Conservation (phyloP, 1,140 invertebrate genomes). For the Dinothrombium tinctorium region DNA sequence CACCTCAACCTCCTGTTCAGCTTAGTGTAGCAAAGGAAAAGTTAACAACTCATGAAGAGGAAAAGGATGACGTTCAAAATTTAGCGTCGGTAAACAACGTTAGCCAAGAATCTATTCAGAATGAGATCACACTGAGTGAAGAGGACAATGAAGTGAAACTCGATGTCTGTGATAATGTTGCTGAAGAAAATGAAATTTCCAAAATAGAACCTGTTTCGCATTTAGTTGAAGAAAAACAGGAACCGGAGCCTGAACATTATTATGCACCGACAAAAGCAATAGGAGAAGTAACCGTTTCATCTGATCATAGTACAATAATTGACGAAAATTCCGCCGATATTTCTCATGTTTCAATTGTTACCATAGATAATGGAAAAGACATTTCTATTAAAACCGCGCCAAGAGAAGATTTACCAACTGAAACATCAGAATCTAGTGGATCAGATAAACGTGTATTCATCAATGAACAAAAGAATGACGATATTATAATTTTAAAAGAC, state of each 20-base stretch:
- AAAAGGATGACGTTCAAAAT: not conserved
- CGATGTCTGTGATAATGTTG: not conserved
- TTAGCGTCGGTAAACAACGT: not conserved
- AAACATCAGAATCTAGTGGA: not conserved
- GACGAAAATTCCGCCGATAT: slow-evolving; percentile 27
- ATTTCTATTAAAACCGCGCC: slow-evolving; percentile 8
- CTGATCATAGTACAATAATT: slow-evolving; percentile 15
- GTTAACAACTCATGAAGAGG: not conserved
- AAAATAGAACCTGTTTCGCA: too few species aligned
- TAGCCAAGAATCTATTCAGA: not conserved
- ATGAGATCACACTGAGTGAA: not conserved
- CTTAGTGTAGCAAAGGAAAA: not conserved
- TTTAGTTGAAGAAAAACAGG: too few species aligned
- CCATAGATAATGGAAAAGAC: slow-evolving; percentile 30
- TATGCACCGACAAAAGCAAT: not conserved
- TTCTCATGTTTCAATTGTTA: slow-evolving; percentile 68
- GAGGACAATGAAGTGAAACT: not conserved
- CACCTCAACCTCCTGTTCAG: slow-evolving; percentile 10
- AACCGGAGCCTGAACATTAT: too few species aligned
- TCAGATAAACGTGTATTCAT: not conserved
- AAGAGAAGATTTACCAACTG: too few species aligned
- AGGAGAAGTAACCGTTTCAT: slow-evolving; percentile 15
- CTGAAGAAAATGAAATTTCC: not conserved
- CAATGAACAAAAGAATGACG: slow-evolving; percentile 1
- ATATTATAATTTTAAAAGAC: not conserved